phyloP scores from a whole-genome alignment of 2,113 vertebrate species.

The Phalacrocorax brasilianus region DNA sequence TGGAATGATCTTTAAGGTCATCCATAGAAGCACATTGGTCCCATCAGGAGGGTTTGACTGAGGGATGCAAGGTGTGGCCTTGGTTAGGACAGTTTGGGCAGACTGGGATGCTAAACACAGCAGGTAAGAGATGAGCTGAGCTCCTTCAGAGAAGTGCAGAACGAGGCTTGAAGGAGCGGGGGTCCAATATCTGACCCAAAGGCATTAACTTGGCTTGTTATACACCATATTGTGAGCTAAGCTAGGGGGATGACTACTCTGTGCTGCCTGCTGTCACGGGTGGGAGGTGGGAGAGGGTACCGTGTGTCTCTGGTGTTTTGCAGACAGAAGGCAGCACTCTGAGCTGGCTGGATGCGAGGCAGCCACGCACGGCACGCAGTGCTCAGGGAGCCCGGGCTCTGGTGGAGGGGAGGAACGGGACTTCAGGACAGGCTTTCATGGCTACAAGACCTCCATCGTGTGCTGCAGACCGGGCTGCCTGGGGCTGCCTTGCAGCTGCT shows the following conservation, averaged over 20 bases:
- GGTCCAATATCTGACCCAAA: accelerated
- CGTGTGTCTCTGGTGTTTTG: neutral
- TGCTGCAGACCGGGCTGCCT: neutral
- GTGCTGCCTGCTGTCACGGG: neutral
- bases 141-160: neutral
- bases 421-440: neutral
- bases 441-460: neutral
- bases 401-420: neutral
- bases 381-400: neutral
- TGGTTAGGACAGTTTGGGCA: neutral
- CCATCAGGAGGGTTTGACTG: neutral
- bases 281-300: neutral
- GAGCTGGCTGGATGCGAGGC: neutral
- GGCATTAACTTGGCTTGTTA: neutral
- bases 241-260: neutral
- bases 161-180: neutral
- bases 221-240: neutral
- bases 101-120: accelerated
- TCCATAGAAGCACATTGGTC: neutral
- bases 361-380: neutral
- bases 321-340: neutral
- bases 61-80: neutral
- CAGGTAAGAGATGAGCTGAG: neutral
- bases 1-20: neutral
- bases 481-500: neutral